Evolutionary conservation across 2,888 invertebrate species (phyloP).

Genomic region (Tipula confusa): DNA sequence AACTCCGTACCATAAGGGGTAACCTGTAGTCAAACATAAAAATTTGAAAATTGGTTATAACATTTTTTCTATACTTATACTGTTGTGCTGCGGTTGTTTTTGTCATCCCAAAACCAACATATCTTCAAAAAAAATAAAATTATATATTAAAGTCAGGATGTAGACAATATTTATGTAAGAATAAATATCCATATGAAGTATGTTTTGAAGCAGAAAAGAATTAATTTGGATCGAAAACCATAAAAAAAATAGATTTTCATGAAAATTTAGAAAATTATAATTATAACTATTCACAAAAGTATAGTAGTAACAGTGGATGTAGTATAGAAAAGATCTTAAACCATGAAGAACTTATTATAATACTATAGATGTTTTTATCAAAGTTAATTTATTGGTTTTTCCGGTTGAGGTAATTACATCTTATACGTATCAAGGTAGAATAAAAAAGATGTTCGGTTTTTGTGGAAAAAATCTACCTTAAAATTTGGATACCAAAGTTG

Average conservation of each 20-base stretch:
- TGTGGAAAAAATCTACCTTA: background rate
- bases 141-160: background rate
- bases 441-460: background rate
- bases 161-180: background rate
- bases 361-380: background rate
- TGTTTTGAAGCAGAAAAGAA: background rate
- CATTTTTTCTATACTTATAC: background rate
- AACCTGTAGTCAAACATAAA: background rate
- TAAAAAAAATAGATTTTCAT: background rate
- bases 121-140: background rate
- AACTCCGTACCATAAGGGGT: too few species aligned
- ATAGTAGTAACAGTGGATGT: background rate
- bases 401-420: constrained; percentile 5
- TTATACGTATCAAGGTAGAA: background rate
- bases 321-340: background rate
- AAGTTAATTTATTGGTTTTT: constrained; percentile 25
- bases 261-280: background rate
- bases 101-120: background rate
- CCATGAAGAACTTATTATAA: background rate
- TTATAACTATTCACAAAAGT: background rate
- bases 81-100: background rate
- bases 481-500: background rate
- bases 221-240: background rate
- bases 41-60: background rate
- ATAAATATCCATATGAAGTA: too few species aligned